A percentile compares a stretch with the other conserved stretches of the same genome.
These are phyloP conservation scores for Drosophila setifemur DNA, from an alignment of 1,140 invertebrate species.

Conservation along the genomic window DNA sequence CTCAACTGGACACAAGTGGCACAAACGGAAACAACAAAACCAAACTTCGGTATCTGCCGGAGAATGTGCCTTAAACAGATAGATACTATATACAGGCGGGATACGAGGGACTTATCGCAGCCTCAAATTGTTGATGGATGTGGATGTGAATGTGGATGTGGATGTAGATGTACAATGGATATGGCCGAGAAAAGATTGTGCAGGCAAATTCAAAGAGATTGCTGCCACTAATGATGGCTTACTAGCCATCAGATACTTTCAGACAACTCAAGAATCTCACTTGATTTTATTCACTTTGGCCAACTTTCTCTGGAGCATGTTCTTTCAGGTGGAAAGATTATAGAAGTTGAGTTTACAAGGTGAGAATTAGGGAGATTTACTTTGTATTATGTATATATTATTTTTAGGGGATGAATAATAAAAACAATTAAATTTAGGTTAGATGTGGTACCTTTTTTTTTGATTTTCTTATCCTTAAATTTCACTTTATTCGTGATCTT, in stretches of 20 bases:
- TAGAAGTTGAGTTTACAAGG: background rate
- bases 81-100: background rate
- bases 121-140: slow-evolving; percentile 15
- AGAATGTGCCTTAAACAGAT: slow-evolving; percentile 33
- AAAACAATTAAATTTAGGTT: too few relatives aligned
- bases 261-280: background rate
- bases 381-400: too few relatives aligned
- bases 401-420: too few relatives aligned
- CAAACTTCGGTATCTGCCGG: slow-evolving; percentile 3
- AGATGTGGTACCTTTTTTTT: too few relatives aligned
- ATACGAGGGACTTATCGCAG: background rate
- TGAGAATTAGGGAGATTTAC: background rate
- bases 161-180: background rate
- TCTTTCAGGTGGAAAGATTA: background rate
- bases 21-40: slow-evolving; percentile 58
- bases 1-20: slow-evolving; percentile 62
- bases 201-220: slow-evolving; percentile 10
- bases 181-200: background rate
- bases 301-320: slow-evolving; percentile 3
- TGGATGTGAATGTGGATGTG: background rate
- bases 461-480: too few relatives aligned
- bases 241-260: background rate
- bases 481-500: too few relatives aligned
- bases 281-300: background rate
- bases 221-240: slow-evolving; percentile 10